Percentiles rank a stretch among this genome's conserved stretches.
phyloP scores from a whole-genome alignment of 2,797 vertebrate genomes.

The Helostoma temminkii region DNA sequence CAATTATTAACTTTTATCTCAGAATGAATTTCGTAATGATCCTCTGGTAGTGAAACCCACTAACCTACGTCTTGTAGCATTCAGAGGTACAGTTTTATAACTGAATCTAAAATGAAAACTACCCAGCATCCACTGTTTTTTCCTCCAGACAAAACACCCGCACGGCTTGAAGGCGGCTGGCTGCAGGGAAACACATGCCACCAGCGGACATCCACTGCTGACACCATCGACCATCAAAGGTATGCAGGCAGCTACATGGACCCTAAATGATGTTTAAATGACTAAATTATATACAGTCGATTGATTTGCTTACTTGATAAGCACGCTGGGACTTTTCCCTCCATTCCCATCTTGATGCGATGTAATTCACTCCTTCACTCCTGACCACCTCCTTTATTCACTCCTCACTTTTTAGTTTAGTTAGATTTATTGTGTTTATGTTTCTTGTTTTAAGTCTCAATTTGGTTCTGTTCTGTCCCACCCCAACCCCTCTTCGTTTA shows the following conservation, averaged over 20 bases:
- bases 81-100: no score
- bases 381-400: no score
- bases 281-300: neutral
- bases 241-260: neutral
- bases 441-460: slow-evolving; percentile 1
- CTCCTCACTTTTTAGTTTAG: neutral
- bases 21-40: neutral
- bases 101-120: no score
- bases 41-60: no score
- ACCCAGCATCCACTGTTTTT: neutral
- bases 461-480: slow-evolving; percentile 29
- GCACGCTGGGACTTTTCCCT: slow-evolving; percentile 1
- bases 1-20: neutral
- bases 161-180: slow-evolving; percentile 17
- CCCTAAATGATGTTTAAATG: neutral
- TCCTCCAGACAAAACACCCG: neutral
- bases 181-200: slow-evolving; percentile 3
- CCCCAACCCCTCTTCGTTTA: slow-evolving; percentile 4
- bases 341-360: neutral
- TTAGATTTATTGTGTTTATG: neutral
- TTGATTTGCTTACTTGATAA: slow-evolving; percentile 10
- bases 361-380: neutral
- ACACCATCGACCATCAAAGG: slow-evolving; percentile 17
- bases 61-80: neutral
- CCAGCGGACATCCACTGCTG: slow-evolving; percentile 3